Evolutionary conservation across 2,113 vertebrate species (phyloP), one percentile per base, ranked within the genome.

Genomic region (Trematomus loennbergii): DNA sequence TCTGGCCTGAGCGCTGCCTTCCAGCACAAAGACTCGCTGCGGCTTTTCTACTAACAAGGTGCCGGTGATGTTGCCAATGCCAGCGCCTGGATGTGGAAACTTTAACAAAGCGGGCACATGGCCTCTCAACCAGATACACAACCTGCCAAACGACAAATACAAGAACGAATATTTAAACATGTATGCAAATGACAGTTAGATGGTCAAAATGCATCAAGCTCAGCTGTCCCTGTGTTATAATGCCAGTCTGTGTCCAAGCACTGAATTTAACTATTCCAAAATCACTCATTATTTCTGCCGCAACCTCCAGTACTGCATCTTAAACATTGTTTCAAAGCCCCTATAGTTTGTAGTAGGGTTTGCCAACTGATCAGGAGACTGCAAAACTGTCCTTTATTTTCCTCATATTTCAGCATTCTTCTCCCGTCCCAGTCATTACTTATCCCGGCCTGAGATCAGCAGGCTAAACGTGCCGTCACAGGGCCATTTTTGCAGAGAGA

Each of bases 21-120:
- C 10, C 43, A 78, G 76, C 57, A 63, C 53, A n/a, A 40, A 76
- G 69, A 82, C 65, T 64, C 49, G 17, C 60, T 29, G 61, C 63
- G 43, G 50, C 62, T 72, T 73, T 86, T 84, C 72, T 9, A 68
- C 79, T 78, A 62, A 3, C 79, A 76, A 68, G 78, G 77, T 81
- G 78, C 59, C 64, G 29, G 60, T 40, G 36, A 40, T 40, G 36
- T 1, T 40, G 36, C 36, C 36, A 36, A 36, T 81, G 84, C 33
- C 68, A 29, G 46, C 29, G 13, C 58, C 69, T 20, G 50, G 58
- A 46, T 43, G 63, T 76, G 81, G 78, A 78, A 68, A 71, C 2
- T 77, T 79, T 40, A 18, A 57, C 48, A 60, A 68, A 70, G 22
- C 48, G 29, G 76, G 43, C 33, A 50, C 50, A 8, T 15, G 16